A percentile compares a stretch with the other conserved stretches of the same genome.
These are phyloP conservation scores for Phortica magna DNA, from an alignment of 2,888 invertebrate genomes.

Conservation along the genomic window DNA sequence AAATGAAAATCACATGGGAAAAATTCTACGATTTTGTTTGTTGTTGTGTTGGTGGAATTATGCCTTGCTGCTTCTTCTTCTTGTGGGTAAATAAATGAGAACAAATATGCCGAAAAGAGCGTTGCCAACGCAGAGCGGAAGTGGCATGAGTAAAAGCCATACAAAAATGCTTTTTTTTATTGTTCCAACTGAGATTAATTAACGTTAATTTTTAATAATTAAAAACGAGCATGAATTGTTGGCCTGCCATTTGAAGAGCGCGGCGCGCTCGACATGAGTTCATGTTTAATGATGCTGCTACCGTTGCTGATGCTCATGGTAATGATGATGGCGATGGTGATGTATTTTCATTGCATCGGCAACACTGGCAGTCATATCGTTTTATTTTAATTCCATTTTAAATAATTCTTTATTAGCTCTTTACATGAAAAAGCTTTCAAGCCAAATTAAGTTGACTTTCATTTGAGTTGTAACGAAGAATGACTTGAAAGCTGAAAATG, in stretches of 20 bases:
- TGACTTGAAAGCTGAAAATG: too few species aligned
- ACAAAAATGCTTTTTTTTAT: slow-evolving; percentile 52
- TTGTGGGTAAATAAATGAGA: slow-evolving; percentile 18
- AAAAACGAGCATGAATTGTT: slow-evolving; percentile 44
- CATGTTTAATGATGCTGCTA: background rate
- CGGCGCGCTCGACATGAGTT: background rate
- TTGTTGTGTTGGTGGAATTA: background rate
- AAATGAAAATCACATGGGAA: slow-evolving; percentile 18
- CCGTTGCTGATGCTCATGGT: background rate
- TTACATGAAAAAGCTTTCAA: slow-evolving; percentile 31
- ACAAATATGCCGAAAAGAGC: slow-evolving; percentile 34
- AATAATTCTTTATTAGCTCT: slow-evolving; percentile 29
- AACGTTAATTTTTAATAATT: slow-evolving; percentile 74
- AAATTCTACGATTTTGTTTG: background rate
- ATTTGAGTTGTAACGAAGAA: slow-evolving; percentile 17
- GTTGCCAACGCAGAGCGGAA: slow-evolving; percentile 35
- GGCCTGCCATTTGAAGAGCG: background rate
- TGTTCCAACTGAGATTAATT: slow-evolving; percentile 64
- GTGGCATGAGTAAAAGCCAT: slow-evolving; percentile 26
- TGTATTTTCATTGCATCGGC: slow-evolving; percentile 2
- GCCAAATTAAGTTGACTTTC: slow-evolving; percentile 13
- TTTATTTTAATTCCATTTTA: slow-evolving; percentile 32
- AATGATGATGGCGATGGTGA: slow-evolving; percentile 4
- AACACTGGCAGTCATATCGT: background rate
- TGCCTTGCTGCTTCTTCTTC: background rate